Percentiles rank a stretch among this genome's conserved stretches.
phyloP scores from a whole-genome alignment of 2,797 vertebrate species.

The Oryzias dopingdopingensis region DNA sequence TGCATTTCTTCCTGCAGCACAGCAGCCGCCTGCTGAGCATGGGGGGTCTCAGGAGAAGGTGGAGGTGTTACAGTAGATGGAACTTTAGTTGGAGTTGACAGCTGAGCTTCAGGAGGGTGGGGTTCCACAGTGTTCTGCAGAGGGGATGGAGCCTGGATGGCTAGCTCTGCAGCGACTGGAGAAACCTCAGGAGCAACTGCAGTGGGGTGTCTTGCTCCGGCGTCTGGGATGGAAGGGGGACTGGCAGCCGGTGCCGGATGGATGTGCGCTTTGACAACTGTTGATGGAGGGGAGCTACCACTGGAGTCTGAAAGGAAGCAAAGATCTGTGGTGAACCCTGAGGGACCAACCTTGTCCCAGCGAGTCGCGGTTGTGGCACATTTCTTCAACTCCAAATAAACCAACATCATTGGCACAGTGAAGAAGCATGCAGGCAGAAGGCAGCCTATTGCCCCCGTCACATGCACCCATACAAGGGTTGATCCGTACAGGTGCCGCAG shows the following conservation, averaged over 20 bases:
- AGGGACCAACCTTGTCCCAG: background rate
- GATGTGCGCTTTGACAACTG: slow-evolving; percentile 46
- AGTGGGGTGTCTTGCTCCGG: slow-evolving; percentile 5
- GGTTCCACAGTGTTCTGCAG: slow-evolving; percentile 8
- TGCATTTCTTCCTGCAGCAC: slow-evolving; percentile 4
- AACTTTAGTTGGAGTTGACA: slow-evolving; percentile 9
- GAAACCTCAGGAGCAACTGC: slow-evolving; percentile 12
- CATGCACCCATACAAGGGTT: too few relatives aligned
- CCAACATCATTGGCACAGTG: too few relatives aligned
- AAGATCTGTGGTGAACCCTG: slow-evolving; percentile 13
- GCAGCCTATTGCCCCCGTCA: too few relatives aligned
- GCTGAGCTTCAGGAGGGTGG: slow-evolving; percentile 20
- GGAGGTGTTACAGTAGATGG: slow-evolving; percentile 29
- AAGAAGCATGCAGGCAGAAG: too few relatives aligned
- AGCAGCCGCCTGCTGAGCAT: background rate
- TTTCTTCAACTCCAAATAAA: too few relatives aligned
- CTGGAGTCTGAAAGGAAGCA: slow-evolving; percentile 45
- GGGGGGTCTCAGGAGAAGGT: slow-evolving; percentile 23
- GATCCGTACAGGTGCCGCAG: too few relatives aligned
- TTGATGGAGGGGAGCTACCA: slow-evolving; percentile 26
- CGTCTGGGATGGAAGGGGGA: slow-evolving; percentile 30
- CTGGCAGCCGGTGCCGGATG: slow-evolving; percentile 46
- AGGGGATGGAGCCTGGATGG: slow-evolving; percentile 8
- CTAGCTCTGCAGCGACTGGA: slow-evolving; percentile 22
- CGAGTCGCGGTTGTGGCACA: too few relatives aligned